phyloP scores from a whole-genome alignment of 2,888 invertebrate species.

The Geotrupes spiniger region DNA sequence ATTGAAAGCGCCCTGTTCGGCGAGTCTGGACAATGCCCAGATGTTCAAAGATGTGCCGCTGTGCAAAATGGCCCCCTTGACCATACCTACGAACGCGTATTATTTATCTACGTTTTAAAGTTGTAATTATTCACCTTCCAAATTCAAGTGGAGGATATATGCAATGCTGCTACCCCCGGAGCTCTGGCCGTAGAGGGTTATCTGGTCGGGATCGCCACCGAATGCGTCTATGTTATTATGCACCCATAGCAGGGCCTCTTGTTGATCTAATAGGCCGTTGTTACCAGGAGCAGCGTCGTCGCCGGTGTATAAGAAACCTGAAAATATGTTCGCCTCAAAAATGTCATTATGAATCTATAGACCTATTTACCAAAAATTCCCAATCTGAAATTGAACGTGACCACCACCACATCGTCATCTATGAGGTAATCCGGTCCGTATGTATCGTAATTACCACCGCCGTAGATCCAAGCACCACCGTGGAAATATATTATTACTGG shows the following conservation, averaged over 20 bases:
- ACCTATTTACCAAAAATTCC: constrained; percentile 36
- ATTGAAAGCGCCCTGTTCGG: too few relatives aligned
- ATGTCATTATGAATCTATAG: too few relatives aligned
- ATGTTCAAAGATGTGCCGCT: too few relatives aligned
- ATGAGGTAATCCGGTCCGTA: constrained; percentile 37
- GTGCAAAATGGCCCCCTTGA: too few relatives aligned
- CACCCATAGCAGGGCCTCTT: constrained; percentile 12
- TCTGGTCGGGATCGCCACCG: constrained; percentile 14
- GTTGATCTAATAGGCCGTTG: constrained; percentile 12
- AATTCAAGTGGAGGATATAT: constrained; percentile 2
- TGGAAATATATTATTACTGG: constrained; percentile 40
- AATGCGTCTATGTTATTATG: constrained; percentile 11
- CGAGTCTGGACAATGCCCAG: too few relatives aligned
- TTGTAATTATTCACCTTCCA: too few relatives aligned
- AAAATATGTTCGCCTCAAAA: too few relatives aligned
- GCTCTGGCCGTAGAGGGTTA: constrained; percentile 14
- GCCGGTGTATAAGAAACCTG: constrained; percentile 15
- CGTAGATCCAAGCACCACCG: constrained; percentile 36
- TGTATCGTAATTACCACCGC: constrained; percentile 31
- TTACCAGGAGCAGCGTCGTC: constrained; percentile 13
- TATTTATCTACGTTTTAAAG: too few relatives aligned
- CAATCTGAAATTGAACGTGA: constrained; percentile 37
- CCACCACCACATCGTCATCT: constrained; percentile 36
- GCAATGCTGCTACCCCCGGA: constrained; percentile 10
- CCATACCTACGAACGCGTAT: too few relatives aligned